Evolutionary conservation across 2,797 vertebrate genomes (phyloP), one percentile per base, ranked within the genome.

Genomic region (Tragopan temminckii): DNA sequence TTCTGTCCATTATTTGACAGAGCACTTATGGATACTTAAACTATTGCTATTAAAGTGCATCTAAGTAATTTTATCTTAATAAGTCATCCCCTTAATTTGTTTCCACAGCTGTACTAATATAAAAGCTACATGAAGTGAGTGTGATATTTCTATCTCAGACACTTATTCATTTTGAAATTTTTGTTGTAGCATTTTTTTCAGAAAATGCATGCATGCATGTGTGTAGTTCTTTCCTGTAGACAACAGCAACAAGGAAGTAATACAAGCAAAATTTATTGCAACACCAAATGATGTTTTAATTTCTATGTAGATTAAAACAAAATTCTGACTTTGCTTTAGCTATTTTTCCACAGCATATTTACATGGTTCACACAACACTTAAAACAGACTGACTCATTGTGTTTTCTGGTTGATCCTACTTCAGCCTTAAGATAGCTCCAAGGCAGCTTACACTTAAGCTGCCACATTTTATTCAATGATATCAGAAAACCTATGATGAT

Each of bases 41-140:
- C 74, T 55, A 74, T 6, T 80, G 35, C 71, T 88, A 90, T 93
- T 89, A 75, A 13, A 72, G 36, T 19, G 17, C 18, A 6, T 66
- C 19, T 40, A 89, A 91, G 80, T 68, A 45, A 77, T 88, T 94
- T 81, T 74, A 74, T 83, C 86, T 71, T 69, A 89, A 23, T 74
- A 94, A 81, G 27, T 64, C 42, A 85, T 85, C 18, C 23, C 36
- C 29, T 87, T 81, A 57, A 76, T 86, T 89, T 85, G 18, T 57
- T 78, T 77, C 68, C 63, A 82, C 1, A 74, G 62, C 43, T 91
- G 29, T 61, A 31, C 42, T 82, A 62, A 79, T 63, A 63, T 11
- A 80, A 85, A 79, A 46, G 75, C 61, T 77, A 48, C 29, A 59
- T 35, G 38, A 88, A 88, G 27, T 52, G 27, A 52, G 48, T 29